Conservation (phyloP, 1,140 invertebrate genomes). For the Sarcophaga peregrina region DNA sequence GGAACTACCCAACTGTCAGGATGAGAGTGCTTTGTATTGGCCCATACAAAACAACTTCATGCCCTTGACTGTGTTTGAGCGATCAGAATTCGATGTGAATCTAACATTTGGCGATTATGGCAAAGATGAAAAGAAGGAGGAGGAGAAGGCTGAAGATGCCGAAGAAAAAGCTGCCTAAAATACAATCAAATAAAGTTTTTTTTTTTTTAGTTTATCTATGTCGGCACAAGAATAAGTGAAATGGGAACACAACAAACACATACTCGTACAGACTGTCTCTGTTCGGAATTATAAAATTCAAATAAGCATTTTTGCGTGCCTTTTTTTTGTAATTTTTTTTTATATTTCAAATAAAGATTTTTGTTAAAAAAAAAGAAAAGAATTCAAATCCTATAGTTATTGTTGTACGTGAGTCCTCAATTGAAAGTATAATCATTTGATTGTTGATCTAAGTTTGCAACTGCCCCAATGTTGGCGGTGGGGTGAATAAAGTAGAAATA, state of each 20-base stretch:
- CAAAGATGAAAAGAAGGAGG: constrained; percentile 28
- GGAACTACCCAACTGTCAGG: constrained; percentile 47
- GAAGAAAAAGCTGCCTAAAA: neutral
- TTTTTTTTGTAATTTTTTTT: neutral
- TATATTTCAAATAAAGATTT: neutral
- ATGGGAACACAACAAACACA: neutral
- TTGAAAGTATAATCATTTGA: neutral
- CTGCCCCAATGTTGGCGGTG: neutral
- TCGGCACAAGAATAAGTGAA: neutral
- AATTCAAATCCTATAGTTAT: constrained; percentile 3
- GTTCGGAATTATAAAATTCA: constrained; percentile 13
- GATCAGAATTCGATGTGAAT: constrained; percentile 58
- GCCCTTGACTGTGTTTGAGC: constrained; percentile 55
- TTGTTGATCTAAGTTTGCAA: neutral
- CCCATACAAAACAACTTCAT: constrained; percentile 57
- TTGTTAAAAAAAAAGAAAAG: neutral
- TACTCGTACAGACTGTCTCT: neutral
- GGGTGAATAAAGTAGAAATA: neutral
- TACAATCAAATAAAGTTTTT: neutral
- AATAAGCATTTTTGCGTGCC: neutral
- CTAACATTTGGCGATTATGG: constrained; percentile 56
- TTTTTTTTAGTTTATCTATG: too few species aligned
- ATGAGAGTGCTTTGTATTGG: constrained; percentile 56
- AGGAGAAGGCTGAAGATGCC: constrained; percentile 32
- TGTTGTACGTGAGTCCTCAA: constrained; percentile 32